phyloP scores from a whole-genome alignment of 2,888 invertebrate species.

The Papilio demoleus region DNA sequence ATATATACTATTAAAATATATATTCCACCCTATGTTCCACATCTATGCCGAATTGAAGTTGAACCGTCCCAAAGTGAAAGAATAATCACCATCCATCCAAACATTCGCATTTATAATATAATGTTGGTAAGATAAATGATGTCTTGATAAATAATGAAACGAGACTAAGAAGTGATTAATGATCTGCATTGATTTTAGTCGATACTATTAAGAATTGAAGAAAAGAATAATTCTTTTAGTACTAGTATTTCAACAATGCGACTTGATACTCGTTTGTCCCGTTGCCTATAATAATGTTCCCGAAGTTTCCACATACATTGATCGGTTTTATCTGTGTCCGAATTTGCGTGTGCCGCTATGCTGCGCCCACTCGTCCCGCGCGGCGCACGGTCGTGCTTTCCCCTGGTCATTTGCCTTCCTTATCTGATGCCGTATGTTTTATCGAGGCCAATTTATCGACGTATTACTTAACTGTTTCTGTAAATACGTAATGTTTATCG shows the following conservation, averaged over 20 bases:
- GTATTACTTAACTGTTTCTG: slow-evolving; percentile 42
- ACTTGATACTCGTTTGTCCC: slow-evolving; percentile 2
- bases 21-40: too few relatives aligned
- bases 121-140: too few relatives aligned
- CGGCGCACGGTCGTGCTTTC: slow-evolving; percentile 40
- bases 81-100: too few relatives aligned
- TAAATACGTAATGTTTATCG: slow-evolving; percentile 40
- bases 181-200: too few relatives aligned
- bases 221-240: neutral
- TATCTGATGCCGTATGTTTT: slow-evolving; percentile 46
- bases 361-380: slow-evolving; percentile 43
- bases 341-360: slow-evolving; percentile 41
- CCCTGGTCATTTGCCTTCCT: slow-evolving; percentile 49
- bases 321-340: slow-evolving; percentile 13
- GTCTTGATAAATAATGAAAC: too few relatives aligned
- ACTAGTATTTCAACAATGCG: neutral
- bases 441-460: slow-evolving; percentile 41
- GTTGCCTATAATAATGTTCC: neutral
- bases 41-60: too few relatives aligned
- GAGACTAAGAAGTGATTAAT: too few relatives aligned
- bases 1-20: too few relatives aligned
- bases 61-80: too few relatives aligned
- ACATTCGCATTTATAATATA: too few relatives aligned
- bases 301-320: neutral
- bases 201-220: too few relatives aligned